Percentiles rank a stretch among this genome's conserved stretches.
Evolutionary conservation across 2,888 invertebrate species (phyloP).

Genomic region (Drosophila aldrichi): DNA sequence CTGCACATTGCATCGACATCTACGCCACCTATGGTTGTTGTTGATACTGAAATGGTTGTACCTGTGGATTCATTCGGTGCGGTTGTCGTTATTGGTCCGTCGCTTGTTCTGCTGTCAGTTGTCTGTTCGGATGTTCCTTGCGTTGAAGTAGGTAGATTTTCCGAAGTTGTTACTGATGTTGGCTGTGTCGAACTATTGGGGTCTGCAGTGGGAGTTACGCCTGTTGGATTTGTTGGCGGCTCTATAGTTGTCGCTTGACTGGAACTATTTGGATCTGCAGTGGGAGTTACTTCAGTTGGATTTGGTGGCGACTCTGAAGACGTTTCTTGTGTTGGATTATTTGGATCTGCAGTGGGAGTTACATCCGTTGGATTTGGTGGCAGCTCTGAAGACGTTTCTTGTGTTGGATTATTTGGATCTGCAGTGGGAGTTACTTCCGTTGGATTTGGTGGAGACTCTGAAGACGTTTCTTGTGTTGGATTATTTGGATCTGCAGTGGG

Average conservation of each 20-base stretch:
- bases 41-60: constrained; percentile 1
- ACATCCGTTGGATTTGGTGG: not conserved
- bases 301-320: not conserved
- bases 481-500: not conserved
- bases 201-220: no score
- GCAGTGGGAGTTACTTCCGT: not conserved
- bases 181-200: no score
- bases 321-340: not conserved
- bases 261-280: not conserved
- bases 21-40: constrained; percentile 27
- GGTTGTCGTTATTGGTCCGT: not conserved
- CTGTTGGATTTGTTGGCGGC: no score
- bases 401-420: not conserved
- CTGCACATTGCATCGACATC: constrained; percentile 42
- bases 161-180: not conserved
- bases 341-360: not conserved
- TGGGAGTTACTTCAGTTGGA: not conserved
- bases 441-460: not conserved
- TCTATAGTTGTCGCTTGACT: not conserved
- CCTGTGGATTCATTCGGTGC: not conserved
- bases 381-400: not conserved
- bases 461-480: not conserved
- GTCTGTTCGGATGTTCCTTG: not conserved
- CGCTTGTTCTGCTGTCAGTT: not conserved
- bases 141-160: not conserved